Evolutionary conservation across 2,888 invertebrate species (phyloP).

Genomic region (Ennomos quercinarius): DNA sequence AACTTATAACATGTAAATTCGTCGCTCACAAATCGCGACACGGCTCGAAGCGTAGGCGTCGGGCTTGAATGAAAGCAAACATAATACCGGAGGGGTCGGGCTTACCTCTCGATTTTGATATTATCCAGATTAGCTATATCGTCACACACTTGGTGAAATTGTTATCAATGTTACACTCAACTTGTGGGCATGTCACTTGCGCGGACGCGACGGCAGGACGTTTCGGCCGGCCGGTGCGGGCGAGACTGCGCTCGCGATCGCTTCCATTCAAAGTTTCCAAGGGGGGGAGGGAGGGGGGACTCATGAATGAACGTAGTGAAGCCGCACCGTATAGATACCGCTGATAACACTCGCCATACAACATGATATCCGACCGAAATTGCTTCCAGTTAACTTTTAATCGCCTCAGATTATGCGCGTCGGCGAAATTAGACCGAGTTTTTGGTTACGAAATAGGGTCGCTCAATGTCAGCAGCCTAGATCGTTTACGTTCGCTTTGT

Average conservation of each 20-base stretch:
- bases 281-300: conserved; percentile 68
- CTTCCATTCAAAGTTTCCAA: conserved; percentile 66
- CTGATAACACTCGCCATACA: conserved; percentile 76
- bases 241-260: conserved; percentile 76
- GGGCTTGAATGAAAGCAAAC: conserved; percentile 81
- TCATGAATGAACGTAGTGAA: conserved; percentile 85
- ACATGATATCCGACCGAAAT: conserved; percentile 56
- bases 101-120: conserved; percentile 83
- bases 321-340: conserved; percentile 72
- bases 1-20: conserved; percentile 83
- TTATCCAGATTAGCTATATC: conserved; percentile 81
- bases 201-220: conserved; percentile 58
- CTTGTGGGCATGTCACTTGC: conserved; percentile 72
- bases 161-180: conserved; percentile 69
- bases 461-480: conserved; percentile 44
- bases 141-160: conserved; percentile 65
- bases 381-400: conserved; percentile 48
- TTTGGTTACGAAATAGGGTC: conserved; percentile 51
- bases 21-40: conserved; percentile 83
- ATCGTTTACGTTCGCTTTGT: conserved; percentile 43
- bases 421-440: conserved; percentile 51
- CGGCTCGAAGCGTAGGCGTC: conserved; percentile 78
- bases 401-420: conserved; percentile 44
- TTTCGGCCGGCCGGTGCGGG: conserved; percentile 61
- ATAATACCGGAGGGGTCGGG: conserved; percentile 44